phyloP scores from a whole-genome alignment of 2,113 vertebrate species.

The Oryzias curvinotus region DNA sequence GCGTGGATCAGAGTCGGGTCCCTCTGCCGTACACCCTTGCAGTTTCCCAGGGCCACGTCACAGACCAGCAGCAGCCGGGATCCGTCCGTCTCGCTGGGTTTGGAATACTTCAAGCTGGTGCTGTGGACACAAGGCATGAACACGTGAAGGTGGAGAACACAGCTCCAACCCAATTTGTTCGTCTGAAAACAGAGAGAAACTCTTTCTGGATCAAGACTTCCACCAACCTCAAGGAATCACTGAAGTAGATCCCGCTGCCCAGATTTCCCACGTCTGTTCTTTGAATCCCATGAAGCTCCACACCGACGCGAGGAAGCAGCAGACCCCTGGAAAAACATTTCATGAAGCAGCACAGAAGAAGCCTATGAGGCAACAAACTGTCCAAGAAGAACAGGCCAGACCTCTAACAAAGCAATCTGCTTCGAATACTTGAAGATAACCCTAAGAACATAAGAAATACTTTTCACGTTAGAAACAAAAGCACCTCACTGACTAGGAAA shows the following conservation, averaged over 20 bases:
- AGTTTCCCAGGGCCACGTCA: slow-evolving; percentile 82
- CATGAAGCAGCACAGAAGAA: too few species aligned
- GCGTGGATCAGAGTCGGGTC: slow-evolving; percentile 73
- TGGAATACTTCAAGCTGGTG: slow-evolving; percentile 81
- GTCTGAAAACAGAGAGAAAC: background rate
- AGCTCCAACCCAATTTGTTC: background rate
- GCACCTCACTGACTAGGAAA: too few species aligned
- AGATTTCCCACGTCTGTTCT: slow-evolving; percentile 85
- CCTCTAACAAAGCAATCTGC: too few species aligned
- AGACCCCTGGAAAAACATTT: slow-evolving; percentile 74
- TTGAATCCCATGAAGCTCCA: slow-evolving; percentile 81
- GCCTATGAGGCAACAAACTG: too few species aligned
- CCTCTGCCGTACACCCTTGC: slow-evolving; percentile 62
- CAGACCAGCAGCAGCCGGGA: slow-evolving; percentile 80
- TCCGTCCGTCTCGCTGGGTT: slow-evolving; percentile 73
- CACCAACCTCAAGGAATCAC: slow-evolving; percentile 79
- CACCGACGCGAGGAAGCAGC: slow-evolving; percentile 80
- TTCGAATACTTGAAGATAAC: too few species aligned
- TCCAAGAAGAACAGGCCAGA: too few species aligned
- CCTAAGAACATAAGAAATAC: too few species aligned
- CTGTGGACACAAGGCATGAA: slow-evolving; percentile 55
- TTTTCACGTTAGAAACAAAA: too few species aligned
- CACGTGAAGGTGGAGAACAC: background rate
- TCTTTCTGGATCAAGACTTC: background rate
- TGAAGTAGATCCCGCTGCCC: slow-evolving; percentile 89